These are phyloP conservation scores for Melanotaenia boesemani DNA, from an alignment of 2,797 vertebrate genomes.

Conservation along the genomic window DNA sequence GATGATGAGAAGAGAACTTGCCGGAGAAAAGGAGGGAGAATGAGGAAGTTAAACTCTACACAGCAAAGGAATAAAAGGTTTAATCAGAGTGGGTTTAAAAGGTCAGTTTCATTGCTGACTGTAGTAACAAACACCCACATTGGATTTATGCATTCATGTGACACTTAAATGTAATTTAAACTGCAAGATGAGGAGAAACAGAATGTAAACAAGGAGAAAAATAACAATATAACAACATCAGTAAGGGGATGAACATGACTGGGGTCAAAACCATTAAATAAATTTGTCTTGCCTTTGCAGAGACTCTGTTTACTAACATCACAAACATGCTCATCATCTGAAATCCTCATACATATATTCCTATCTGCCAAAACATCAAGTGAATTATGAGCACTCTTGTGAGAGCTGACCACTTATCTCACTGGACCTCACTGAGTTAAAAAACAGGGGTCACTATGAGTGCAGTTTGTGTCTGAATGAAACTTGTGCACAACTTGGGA, in stretches of 20 bases:
- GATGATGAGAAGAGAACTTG: conserved; percentile 30
- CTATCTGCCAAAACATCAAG: conserved; percentile 61
- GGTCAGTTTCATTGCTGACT: conserved; percentile 58
- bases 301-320: conserved; percentile 57
- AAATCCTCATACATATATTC: conserved; percentile 39
- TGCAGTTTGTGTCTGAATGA: conserved; percentile 40
- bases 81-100: conserved; percentile 43
- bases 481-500: conserved; percentile 37
- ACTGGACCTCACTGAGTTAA: conserved; percentile 53
- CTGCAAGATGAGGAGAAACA: conserved; percentile 16
- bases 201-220: conserved; percentile 35
- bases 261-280: conserved; percentile 44
- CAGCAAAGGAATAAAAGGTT: conserved; percentile 31
- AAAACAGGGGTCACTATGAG: conserved; percentile 45
- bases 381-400: conserved; percentile 54
- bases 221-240: conserved; percentile 5
- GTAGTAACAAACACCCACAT: conserved; percentile 5
- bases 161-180: conserved; percentile 23
- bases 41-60: conserved; percentile 60
- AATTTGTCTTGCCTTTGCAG: conserved; percentile 28
- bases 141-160: neutral
- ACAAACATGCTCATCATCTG: conserved; percentile 55
- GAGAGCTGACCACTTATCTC: conserved; percentile 55
- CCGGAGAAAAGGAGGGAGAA: neutral
- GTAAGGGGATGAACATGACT: conserved; percentile 29